Percentiles rank a stretch among this genome's conserved stretches.
These are phyloP conservation scores for Archilochus colubris DNA, from an alignment of 2,113 vertebrate species.

Conservation along the genomic window DNA sequence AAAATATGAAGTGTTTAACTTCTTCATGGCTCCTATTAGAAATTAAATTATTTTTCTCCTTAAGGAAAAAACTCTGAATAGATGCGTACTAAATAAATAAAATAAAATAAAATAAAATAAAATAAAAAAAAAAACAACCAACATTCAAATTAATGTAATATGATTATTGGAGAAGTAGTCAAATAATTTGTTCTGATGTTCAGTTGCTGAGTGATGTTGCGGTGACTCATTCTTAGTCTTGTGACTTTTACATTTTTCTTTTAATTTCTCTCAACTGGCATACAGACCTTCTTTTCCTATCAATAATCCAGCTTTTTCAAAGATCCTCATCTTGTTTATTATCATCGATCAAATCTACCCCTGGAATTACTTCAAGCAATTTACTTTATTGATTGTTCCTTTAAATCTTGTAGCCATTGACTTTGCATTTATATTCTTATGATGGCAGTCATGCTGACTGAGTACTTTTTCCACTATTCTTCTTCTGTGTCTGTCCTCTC, in stretches of 20 bases:
- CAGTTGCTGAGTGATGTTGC: neutral
- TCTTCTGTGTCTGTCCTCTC: neutral
- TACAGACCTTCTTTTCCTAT: neutral
- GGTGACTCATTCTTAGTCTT: neutral
- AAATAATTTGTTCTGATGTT: neutral
- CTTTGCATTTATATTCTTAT: conserved; percentile 16
- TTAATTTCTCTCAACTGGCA: neutral
- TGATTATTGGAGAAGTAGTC: neutral
- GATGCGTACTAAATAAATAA: neutral
- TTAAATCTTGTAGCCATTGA: conserved; percentile 4
- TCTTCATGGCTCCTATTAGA: neutral
- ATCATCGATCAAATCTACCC: neutral
- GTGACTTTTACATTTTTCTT: neutral
- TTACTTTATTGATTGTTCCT: conserved; percentile 24
- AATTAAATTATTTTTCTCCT: neutral
- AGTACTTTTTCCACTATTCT: neutral
- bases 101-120: neutral
- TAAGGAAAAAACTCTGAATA: neutral
- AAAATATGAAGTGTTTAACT: neutral
- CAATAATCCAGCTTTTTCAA: neutral
- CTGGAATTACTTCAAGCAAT: conserved; percentile 13
- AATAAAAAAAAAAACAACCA: neutral
- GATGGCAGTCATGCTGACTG: neutral
- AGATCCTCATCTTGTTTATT: neutral
- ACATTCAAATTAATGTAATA: neutral